phyloP scores from a whole-genome alignment of 2,113 vertebrate species.

The Sylvicapra grimmia region DNA sequence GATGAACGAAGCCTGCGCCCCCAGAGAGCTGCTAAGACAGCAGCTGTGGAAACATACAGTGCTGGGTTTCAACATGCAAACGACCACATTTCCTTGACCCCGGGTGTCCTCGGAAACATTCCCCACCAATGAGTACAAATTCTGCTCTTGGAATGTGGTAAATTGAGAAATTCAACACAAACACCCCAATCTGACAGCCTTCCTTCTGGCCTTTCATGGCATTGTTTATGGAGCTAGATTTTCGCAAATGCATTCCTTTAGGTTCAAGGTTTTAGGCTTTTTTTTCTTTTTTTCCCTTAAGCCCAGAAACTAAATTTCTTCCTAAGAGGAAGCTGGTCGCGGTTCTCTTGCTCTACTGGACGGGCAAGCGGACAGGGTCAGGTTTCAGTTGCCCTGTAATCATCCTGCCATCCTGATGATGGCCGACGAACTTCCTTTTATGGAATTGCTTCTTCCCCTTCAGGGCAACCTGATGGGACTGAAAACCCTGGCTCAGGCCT shows the following conservation, averaged over 20 bases:
- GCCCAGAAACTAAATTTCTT: background rate
- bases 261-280: background rate
- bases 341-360: background rate
- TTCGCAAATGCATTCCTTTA: background rate
- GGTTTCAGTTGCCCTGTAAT: background rate
- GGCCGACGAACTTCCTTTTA: background rate
- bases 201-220: background rate
- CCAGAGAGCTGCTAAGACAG: background rate
- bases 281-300: background rate
- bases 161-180: background rate
- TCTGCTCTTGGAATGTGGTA: background rate
- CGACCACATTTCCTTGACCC: background rate
- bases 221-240: background rate
- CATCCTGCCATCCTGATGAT: fast-evolving
- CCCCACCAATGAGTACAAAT: background rate
- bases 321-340: background rate
- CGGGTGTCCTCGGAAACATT: background rate
- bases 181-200: background rate
- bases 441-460: background rate
- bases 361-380: fast-evolving
- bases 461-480: background rate
- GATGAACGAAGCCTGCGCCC: background rate
- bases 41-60: conserved; percentile 41
- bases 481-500: background rate
- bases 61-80: background rate